These are phyloP conservation scores for Syrrhaptes paradoxus DNA, from an alignment of 2,113 vertebrate species.

Conservation along the genomic window DNA sequence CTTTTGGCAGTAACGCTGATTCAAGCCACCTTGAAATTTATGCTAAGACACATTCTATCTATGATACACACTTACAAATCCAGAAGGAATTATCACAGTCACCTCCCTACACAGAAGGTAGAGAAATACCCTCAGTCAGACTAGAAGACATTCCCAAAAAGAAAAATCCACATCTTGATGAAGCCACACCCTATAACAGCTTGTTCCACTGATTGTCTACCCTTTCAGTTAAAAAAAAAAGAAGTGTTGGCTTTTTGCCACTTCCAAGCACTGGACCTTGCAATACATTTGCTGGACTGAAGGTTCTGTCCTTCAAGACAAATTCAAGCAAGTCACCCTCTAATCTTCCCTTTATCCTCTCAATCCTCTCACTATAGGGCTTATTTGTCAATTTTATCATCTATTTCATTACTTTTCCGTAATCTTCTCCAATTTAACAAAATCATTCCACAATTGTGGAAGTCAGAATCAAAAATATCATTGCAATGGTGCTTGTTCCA, in stretches of 20 bases:
- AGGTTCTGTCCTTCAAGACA: slow-evolving; percentile 20
- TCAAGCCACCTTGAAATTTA: background rate
- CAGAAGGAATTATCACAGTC: background rate
- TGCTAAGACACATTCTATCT: background rate
- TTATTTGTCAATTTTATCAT: background rate
- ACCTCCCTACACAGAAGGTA: background rate
- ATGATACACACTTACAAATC: background rate
- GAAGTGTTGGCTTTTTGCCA: slow-evolving; percentile 2
- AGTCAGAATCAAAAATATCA: background rate
- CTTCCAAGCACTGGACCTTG: background rate
- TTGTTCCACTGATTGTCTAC: background rate
- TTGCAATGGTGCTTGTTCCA: background rate
- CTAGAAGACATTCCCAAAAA: background rate
- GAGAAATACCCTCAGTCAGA: background rate
- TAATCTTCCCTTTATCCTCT: background rate
- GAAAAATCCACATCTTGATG: background rate
- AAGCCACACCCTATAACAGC: background rate
- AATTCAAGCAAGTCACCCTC: slow-evolving; percentile 16
- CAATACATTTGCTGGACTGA: background rate
- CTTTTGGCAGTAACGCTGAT: background rate
- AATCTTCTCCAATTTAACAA: background rate
- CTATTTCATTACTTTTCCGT: background rate
- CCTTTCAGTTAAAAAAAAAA: background rate
- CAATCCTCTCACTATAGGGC: background rate
- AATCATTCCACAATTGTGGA: background rate